Evolutionary conservation across 1,140 invertebrate species (phyloP).

Genomic region (Fopius arisanus): DNA sequence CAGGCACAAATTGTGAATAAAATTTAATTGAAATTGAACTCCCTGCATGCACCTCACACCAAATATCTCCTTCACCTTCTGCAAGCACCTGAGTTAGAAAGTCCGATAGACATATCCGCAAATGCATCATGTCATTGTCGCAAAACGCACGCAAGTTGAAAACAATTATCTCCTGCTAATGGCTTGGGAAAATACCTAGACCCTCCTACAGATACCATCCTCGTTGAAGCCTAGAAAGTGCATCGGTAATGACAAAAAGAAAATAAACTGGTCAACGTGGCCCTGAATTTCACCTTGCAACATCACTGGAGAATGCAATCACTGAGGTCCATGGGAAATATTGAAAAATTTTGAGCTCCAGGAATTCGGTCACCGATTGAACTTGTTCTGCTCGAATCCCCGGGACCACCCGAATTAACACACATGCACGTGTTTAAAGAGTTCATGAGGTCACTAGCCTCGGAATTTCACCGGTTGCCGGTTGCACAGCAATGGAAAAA

Average conservation of each 20-base stretch:
- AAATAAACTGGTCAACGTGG: neutral
- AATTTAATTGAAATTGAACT: neutral
- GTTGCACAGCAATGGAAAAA: conserved; percentile 22
- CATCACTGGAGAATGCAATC: neutral
- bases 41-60: neutral
- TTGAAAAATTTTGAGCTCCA: neutral
- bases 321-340: neutral
- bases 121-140: neutral
- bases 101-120: neutral
- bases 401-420: neutral
- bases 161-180: neutral
- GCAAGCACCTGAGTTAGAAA: neutral
- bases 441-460: conserved; percentile 42
- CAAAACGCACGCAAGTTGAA: neutral
- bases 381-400: neutral
- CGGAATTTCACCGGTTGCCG: conserved; percentile 42
- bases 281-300: neutral
- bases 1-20: neutral
- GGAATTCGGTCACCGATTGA: neutral
- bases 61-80: neutral
- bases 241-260: conserved; percentile 3
- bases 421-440: conserved; percentile 36
- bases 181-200: conserved; percentile 3
- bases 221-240: conserved; percentile 2
- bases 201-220: neutral